Evolutionary conservation across 1,140 invertebrate genomes (phyloP).

Genomic region (Papilio dardanus): DNA sequence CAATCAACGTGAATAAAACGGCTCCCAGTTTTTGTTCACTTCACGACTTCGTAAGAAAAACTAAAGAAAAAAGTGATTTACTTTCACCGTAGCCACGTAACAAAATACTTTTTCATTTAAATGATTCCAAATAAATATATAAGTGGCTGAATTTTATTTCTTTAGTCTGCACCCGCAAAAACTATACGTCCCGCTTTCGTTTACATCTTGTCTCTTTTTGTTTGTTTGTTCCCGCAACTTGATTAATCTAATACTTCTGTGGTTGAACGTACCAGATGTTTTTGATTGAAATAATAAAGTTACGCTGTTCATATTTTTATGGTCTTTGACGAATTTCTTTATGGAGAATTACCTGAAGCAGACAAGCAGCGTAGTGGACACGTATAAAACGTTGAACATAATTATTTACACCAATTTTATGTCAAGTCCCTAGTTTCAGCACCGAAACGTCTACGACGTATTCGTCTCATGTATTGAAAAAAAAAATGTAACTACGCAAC

Average conservation of each 20-base stretch:
- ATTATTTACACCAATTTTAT: too few species aligned
- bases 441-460: too few species aligned
- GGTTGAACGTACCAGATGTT: neutral
- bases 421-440: too few species aligned
- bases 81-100: slow-evolving; percentile 8
- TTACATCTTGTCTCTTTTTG: neutral
- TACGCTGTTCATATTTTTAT: neutral
- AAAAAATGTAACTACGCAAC: too few species aligned
- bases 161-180: slow-evolving; percentile 1
- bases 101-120: slow-evolving; percentile 25
- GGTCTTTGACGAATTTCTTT: too few species aligned
- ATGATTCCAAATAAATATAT: slow-evolving; percentile 31
- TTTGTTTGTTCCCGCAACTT: slow-evolving; percentile 9
- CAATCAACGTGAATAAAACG: neutral
- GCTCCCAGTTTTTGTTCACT: slow-evolving; percentile 9
- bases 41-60: neutral
- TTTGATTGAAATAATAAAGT: slow-evolving; percentile 1
- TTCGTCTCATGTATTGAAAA: too few species aligned
- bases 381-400: too few species aligned
- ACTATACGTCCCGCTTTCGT: slow-evolving; percentile 12
- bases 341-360: too few species aligned
- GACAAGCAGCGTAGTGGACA: too few species aligned
- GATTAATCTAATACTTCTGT: slow-evolving; percentile 4
- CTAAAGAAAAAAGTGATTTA: neutral
- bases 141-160: slow-evolving; percentile 13